Evolutionary conservation across 2,888 invertebrate species (phyloP).

Genomic region (Dugesia japonica): DNA sequence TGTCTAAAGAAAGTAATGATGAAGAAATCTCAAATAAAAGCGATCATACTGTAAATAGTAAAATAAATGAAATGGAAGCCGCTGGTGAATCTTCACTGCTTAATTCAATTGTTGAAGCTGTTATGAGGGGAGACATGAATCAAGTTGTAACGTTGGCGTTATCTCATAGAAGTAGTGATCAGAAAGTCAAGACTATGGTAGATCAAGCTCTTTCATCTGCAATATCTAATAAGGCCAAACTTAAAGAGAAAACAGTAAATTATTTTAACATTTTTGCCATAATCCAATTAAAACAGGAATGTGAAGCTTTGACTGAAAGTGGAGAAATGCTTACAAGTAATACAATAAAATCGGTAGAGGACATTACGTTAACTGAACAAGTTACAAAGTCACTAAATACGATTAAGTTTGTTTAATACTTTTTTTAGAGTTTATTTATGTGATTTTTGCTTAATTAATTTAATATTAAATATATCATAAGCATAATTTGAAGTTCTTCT

Average conservation of each 20-base stretch:
- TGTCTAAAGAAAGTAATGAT: not conserved
- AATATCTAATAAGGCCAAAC: not conserved
- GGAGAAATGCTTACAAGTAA: not conserved
- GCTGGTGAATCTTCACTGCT: not conserved
- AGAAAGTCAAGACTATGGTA: not conserved
- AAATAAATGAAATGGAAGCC: not conserved
- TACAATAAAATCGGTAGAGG: not conserved
- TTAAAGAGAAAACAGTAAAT: not conserved
- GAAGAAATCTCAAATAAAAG: not conserved
- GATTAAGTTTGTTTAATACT: not conserved
- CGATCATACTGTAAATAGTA: not conserved
- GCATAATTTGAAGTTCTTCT: too few species aligned
- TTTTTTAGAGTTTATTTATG: too few species aligned
- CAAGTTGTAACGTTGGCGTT: not conserved
- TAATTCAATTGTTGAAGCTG: constrained; percentile 1
- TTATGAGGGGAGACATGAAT: not conserved
- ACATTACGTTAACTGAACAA: too few species aligned
- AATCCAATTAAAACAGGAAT: too few species aligned
- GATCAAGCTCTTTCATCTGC: not conserved
- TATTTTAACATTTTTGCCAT: not conserved
- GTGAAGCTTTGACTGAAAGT: not conserved
- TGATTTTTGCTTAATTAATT: too few species aligned
- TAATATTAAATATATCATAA: too few species aligned
- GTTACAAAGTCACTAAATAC: not conserved
- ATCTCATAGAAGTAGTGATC: constrained; percentile 13